These are phyloP conservation scores for Neopipo cinnamomea DNA, from an alignment of 2,113 vertebrate genomes.

Conservation along the genomic window DNA sequence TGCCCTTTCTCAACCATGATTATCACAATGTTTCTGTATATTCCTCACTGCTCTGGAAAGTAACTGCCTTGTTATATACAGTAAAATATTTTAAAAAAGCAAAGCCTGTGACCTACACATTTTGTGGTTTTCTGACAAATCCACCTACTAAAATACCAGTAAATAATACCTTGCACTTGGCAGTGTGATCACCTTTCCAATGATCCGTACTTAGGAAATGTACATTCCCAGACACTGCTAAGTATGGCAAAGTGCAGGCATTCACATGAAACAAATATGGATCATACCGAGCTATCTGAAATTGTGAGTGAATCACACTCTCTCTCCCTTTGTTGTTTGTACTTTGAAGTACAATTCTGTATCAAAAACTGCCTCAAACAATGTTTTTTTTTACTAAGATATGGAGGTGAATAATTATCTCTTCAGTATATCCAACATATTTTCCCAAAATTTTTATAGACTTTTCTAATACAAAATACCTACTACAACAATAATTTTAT, in stretches of 20 bases:
- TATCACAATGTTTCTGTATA: background rate
- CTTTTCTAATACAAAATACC: background rate
- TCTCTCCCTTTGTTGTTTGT: background rate
- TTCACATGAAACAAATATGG: background rate
- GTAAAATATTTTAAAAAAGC: background rate
- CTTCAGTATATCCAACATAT: background rate
- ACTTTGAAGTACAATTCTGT: background rate
- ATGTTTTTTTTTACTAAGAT: background rate
- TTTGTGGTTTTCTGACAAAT: background rate
- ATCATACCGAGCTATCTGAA: background rate
- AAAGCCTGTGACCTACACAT: background rate
- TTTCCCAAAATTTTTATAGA: background rate
- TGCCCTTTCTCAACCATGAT: background rate
- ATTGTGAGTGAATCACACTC: background rate
- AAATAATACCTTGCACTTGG: background rate
- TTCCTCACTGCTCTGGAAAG: background rate
- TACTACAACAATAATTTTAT: background rate
- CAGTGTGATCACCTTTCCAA: background rate
- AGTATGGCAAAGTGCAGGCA: background rate
- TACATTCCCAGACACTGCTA: background rate
- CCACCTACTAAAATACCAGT: background rate
- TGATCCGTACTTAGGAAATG: accelerated
- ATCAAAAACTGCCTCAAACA: background rate
- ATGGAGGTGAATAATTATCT: background rate
- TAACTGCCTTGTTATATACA: background rate